These are phyloP conservation scores for Aphaenogaster rudis DNA, from an alignment of 1,140 invertebrate species.

Conservation along the genomic window DNA sequence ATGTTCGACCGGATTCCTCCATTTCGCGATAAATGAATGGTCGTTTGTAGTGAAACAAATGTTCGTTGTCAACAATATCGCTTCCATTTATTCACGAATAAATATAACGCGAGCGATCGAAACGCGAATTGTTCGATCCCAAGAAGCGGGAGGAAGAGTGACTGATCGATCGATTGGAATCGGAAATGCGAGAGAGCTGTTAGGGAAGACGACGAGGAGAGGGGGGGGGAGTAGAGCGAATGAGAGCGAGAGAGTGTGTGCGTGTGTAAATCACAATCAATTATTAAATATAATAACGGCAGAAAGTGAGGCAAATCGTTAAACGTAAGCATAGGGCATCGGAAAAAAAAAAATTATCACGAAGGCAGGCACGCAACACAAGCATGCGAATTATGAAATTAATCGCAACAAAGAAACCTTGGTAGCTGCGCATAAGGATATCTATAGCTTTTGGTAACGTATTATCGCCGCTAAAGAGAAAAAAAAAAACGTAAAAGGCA, in stretches of 20 bases:
- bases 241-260: slow-evolving; percentile 50
- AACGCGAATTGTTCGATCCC: slow-evolving; percentile 25
- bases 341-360: slow-evolving; percentile 63
- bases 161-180: slow-evolving; percentile 12
- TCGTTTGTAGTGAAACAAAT: slow-evolving; percentile 59
- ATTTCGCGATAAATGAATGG: slow-evolving; percentile 50
- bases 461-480: slow-evolving; percentile 80
- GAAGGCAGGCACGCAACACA: slow-evolving; percentile 63
- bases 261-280: slow-evolving; percentile 80
- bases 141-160: slow-evolving; percentile 2
- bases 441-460: slow-evolving; percentile 85
- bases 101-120: slow-evolving; percentile 52
- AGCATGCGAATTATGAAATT: slow-evolving; percentile 70
- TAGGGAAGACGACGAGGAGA: neutral
- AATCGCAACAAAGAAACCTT: slow-evolving; percentile 77
- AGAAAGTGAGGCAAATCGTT: slow-evolving; percentile 71
- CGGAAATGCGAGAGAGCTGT: neutral
- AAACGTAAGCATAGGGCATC: slow-evolving; percentile 67
- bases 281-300: slow-evolving; percentile 83
- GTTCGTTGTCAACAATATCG: slow-evolving; percentile 43
- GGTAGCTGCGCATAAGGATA: slow-evolving; percentile 83
- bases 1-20: slow-evolving; percentile 27
- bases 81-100: slow-evolving; percentile 54
- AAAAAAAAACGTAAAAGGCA: slow-evolving; percentile 55
- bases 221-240: slow-evolving; percentile 23